phyloP scores from a whole-genome alignment of 2,797 vertebrate species.

The Ciconia nigra region DNA sequence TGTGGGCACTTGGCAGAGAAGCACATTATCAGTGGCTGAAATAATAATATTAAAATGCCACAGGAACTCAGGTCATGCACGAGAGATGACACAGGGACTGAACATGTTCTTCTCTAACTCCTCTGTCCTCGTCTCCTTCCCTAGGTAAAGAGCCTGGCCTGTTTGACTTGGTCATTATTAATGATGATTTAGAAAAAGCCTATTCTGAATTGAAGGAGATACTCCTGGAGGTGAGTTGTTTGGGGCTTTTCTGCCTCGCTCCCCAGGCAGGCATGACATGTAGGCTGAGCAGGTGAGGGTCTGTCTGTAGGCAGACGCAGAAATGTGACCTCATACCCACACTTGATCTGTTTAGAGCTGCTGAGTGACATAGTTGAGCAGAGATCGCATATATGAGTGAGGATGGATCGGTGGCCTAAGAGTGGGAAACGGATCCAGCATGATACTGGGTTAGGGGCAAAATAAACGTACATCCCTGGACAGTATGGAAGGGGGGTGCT shows the following conservation, averaged over 20 bases:
- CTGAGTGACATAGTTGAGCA: background rate
- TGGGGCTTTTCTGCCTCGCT: accelerated
- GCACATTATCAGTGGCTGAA: background rate
- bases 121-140: background rate
- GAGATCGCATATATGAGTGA: accelerated
- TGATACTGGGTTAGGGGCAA: accelerated
- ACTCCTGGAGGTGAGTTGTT: constrained; percentile 82
- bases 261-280: accelerated
- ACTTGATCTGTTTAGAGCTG: background rate
- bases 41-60: background rate
- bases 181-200: constrained; percentile 87
- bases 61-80: accelerated
- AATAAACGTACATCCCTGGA: accelerated
- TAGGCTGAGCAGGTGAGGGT: background rate
- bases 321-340: background rate
- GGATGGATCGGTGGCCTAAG: background rate
- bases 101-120: background rate
- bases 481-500: background rate
- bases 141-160: constrained; percentile 87
- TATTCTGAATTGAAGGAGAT: constrained; percentile 79
- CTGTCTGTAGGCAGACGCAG: background rate
- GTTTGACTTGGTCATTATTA: constrained; percentile 89
- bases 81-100: background rate
- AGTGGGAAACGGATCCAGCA: background rate
- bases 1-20: background rate